A percentile compares a stretch with the other conserved stretches of the same genome.
These are phyloP conservation scores for Mastacembelus armatus DNA, from an alignment of 2,797 vertebrate species.

Conservation along the genomic window DNA sequence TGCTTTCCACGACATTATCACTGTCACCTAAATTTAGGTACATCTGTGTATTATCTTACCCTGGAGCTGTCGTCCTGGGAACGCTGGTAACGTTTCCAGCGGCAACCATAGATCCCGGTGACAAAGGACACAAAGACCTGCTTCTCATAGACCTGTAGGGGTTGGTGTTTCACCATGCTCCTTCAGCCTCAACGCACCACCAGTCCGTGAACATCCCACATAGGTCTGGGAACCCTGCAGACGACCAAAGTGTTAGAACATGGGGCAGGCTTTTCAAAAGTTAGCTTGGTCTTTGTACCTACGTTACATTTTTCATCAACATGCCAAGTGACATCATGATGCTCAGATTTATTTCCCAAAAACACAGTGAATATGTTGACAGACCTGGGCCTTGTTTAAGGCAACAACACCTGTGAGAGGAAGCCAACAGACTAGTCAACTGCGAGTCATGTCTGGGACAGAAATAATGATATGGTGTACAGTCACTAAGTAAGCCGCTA, in stretches of 20 bases:
- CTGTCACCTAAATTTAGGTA: too few species aligned
- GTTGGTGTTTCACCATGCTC: constrained; percentile 99
- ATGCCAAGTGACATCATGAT: constrained; percentile 15
- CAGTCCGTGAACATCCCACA: constrained; percentile 87
- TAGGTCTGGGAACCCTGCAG: constrained; percentile 79
- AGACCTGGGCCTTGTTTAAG: constrained; percentile 49
- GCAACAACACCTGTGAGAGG: constrained; percentile 44
- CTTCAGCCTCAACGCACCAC: constrained; percentile 81
- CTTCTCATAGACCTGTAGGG: constrained; percentile 98
- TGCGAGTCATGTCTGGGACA: constrained; percentile 54
- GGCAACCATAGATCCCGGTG: constrained; percentile 97
- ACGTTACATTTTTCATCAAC: constrained; percentile 20
- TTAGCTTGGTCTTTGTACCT: background rate
- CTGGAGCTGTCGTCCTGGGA: constrained; percentile 96
- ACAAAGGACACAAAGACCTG: constrained; percentile 97
- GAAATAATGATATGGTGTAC: constrained; percentile 62
- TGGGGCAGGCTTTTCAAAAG: background rate
- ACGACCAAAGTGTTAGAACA: constrained; percentile 33
- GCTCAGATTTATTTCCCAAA: constrained; percentile 47
- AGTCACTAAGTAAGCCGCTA: constrained; percentile 27
- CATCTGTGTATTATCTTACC: constrained; percentile 89
- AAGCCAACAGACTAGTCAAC: constrained; percentile 42
- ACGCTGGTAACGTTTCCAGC: constrained; percentile 99
- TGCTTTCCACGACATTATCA: too few species aligned
- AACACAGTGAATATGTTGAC: constrained; percentile 50